A percentile compares a stretch with the other conserved stretches of the same genome.
phyloP scores from a whole-genome alignment of 2,888 invertebrate species.

The Ectemnius cavifrons region DNA sequence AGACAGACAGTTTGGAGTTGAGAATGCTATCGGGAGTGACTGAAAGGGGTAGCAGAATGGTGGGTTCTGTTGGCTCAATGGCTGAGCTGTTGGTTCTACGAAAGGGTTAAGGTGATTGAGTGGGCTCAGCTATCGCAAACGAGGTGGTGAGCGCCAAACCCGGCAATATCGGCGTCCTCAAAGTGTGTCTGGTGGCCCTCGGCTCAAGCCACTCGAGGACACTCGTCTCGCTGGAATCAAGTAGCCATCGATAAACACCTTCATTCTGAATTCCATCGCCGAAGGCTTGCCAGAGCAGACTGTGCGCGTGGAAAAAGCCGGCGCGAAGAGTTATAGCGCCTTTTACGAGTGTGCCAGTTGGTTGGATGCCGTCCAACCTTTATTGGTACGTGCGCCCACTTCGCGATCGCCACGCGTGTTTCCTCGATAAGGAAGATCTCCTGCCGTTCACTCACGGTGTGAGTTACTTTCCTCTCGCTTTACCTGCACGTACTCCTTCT shows the following conservation, averaged over 20 bases:
- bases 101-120: no score
- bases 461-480: background rate
- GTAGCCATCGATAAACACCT: slow-evolving; percentile 32
- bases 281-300: slow-evolving; percentile 10
- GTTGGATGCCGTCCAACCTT: slow-evolving; percentile 39
- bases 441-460: no score
- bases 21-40: background rate
- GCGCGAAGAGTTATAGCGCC: slow-evolving; percentile 17
- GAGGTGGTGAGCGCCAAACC: no score
- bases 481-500: background rate
- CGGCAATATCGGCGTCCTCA: slow-evolving; percentile 19
- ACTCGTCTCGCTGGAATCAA: slow-evolving; percentile 22
- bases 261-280: slow-evolving; percentile 11
- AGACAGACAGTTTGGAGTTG: background rate
- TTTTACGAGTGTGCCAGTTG: slow-evolving; percentile 18
- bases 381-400: slow-evolving; percentile 31
- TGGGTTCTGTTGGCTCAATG: no score
- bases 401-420: slow-evolving; percentile 26
- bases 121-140: no score
- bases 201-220: slow-evolving; percentile 7
- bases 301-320: background rate
- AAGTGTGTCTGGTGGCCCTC: background rate
- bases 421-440: slow-evolving; percentile 26
- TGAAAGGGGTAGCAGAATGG: no score
- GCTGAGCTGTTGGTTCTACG: no score